Evolutionary conservation across 2,113 vertebrate species (phyloP).

Genomic region (Ceyx cyanopectus): DNA sequence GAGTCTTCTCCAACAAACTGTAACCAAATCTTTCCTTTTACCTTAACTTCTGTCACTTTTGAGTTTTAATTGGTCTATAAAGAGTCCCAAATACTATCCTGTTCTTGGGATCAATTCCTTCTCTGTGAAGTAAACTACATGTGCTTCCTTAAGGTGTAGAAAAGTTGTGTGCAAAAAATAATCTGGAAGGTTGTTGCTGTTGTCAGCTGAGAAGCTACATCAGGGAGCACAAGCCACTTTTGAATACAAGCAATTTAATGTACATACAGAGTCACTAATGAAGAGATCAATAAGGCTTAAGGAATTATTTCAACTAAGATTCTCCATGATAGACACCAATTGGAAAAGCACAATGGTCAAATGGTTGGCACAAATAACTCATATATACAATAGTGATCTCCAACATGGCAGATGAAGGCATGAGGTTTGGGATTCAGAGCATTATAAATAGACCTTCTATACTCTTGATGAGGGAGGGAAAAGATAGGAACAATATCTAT

Average conservation of each 20-base stretch:
- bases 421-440: background rate
- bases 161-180: background rate
- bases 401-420: background rate
- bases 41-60: background rate
- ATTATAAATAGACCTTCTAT: background rate
- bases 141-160: background rate
- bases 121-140: background rate
- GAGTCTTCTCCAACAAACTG: background rate
- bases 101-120: slow-evolving; percentile 24
- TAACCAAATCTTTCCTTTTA: background rate
- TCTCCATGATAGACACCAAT: fast-evolving
- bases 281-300: background rate
- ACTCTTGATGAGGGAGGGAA: background rate
- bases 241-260: background rate
- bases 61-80: slow-evolving; percentile 33
- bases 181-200: background rate
- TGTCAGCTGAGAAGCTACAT: background rate
- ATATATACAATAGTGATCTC: background rate
- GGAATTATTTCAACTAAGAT: background rate
- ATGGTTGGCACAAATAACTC: background rate
- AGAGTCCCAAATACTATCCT: background rate
- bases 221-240: background rate
- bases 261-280: background rate
- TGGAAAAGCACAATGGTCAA: background rate
- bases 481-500: background rate